A percentile compares a stretch with the other conserved stretches of the same genome.
phyloP scores from a whole-genome alignment of 2,888 invertebrate genomes.

The Euclidia mi region DNA sequence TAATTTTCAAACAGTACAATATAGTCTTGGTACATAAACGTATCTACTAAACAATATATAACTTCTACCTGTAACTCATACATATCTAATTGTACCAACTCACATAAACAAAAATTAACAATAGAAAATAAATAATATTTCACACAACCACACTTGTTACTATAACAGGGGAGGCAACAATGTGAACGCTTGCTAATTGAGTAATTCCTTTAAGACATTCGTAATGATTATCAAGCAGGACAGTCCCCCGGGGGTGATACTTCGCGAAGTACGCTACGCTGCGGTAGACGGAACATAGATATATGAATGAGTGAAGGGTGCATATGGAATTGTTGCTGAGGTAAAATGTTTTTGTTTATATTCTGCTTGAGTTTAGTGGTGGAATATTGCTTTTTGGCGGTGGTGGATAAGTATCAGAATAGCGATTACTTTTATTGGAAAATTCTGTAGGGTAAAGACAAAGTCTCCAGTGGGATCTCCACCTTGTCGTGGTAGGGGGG shows the following conservation, averaged over 20 bases:
- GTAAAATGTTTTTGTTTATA: no score
- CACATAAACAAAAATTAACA: constrained; percentile 2
- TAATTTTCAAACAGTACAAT: no score
- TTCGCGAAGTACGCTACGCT: constrained; percentile 65
- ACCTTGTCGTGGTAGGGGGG: no score
- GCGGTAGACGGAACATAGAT: constrained; percentile 46
- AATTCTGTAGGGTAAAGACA: no score
- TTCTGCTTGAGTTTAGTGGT: no score
- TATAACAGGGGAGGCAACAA: constrained; percentile 47
- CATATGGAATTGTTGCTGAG: neutral
- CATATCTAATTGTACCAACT: no score
- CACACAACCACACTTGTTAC: constrained; percentile 34
- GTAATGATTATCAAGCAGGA: constrained; percentile 77
- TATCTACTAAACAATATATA: no score
- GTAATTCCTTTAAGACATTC: constrained; percentile 79
- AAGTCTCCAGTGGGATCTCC: no score
- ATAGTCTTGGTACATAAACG: no score
- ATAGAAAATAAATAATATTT: constrained; percentile 27
- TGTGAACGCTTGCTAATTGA: constrained; percentile 71
- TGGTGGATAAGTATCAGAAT: no score
- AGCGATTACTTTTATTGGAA: no score
- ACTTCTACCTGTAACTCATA: neutral
- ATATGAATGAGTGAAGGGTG: constrained; percentile 32
- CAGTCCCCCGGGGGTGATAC: constrained; percentile 68
- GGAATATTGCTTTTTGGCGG: no score